Percentiles rank a stretch among this genome's conserved stretches.
These are phyloP conservation scores for Anoplopoma fimbria DNA, from an alignment of 2,113 vertebrate genomes.

Conservation along the genomic window DNA sequence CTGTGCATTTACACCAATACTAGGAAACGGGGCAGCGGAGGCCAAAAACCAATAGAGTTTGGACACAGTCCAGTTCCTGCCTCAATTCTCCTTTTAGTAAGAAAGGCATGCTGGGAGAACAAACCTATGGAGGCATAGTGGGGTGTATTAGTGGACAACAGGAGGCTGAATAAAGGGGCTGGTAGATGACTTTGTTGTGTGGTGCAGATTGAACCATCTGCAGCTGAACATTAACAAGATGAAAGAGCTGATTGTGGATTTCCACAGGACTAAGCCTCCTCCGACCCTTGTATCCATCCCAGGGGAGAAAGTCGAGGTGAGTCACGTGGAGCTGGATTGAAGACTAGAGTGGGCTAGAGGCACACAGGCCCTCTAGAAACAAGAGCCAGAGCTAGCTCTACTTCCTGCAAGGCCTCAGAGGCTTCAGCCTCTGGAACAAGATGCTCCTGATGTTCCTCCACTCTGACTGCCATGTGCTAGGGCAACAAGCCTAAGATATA, in stretches of 20 bases:
- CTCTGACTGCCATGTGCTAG: not conserved
- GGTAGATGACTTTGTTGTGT: not conserved
- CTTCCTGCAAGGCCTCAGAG: not conserved
- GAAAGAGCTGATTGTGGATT: not conserved
- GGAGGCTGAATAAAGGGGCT: not conserved
- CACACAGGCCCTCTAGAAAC: not conserved
- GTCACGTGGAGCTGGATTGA: not conserved
- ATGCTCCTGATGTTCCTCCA: not conserved
- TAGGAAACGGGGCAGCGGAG: conserved; percentile 55
- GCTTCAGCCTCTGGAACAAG: not conserved
- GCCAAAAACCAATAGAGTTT: conserved; percentile 77
- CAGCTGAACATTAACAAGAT: not conserved
- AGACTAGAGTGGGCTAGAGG: not conserved
- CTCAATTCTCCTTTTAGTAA: conserved; percentile 51
- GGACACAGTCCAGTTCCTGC: conserved; percentile 80
- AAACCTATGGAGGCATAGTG: conserved; percentile 1
- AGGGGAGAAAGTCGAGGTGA: not conserved
- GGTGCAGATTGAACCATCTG: not conserved
- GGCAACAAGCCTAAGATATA: not conserved
- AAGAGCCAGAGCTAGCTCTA: not conserved
- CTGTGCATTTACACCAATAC: conserved; percentile 67
- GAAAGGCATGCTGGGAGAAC: conserved; percentile 29
- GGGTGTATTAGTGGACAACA: not conserved
- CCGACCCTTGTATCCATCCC: not conserved
- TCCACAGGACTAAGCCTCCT: not conserved